phyloP scores from a whole-genome alignment of 2,888 invertebrate genomes.

The Tortrix viridana region DNA sequence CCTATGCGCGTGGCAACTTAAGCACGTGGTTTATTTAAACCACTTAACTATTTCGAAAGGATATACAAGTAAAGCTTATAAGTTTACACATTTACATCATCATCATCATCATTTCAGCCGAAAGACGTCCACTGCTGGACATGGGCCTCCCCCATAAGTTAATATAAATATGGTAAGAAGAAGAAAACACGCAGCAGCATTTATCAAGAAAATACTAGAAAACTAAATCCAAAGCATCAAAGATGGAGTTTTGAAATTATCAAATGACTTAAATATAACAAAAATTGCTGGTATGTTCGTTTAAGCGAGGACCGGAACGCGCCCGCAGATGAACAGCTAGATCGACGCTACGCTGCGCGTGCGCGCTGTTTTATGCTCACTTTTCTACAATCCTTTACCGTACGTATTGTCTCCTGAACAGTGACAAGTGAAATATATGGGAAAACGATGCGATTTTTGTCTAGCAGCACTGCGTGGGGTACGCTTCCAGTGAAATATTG shows the following conservation, averaged over 20 bases:
- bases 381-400: conserved; percentile 72
- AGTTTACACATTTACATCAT: no score
- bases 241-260: not conserved
- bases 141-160: no score
- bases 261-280: not conserved
- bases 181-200: no score
- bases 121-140: no score
- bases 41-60: no score
- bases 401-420: conserved; percentile 64
- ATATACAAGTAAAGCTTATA: no score
- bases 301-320: conserved; percentile 18
- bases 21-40: no score
- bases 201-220: no score
- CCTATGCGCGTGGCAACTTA: no score
- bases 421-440: conserved; percentile 76
- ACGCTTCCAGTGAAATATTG: conserved; percentile 57
- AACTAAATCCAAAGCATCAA: no score
- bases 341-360: conserved; percentile 69
- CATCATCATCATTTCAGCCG: no score
- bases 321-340: conserved; percentile 58
- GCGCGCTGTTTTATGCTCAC: conserved; percentile 73
- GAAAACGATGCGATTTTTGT: conserved; percentile 77
- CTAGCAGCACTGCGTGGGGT: conserved; percentile 77
- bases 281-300: not conserved
- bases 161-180: no score